A percentile compares a stretch with the other conserved stretches of the same genome.
phyloP scores from a whole-genome alignment of 2,888 invertebrate genomes.

The Ligdia adustata region DNA sequence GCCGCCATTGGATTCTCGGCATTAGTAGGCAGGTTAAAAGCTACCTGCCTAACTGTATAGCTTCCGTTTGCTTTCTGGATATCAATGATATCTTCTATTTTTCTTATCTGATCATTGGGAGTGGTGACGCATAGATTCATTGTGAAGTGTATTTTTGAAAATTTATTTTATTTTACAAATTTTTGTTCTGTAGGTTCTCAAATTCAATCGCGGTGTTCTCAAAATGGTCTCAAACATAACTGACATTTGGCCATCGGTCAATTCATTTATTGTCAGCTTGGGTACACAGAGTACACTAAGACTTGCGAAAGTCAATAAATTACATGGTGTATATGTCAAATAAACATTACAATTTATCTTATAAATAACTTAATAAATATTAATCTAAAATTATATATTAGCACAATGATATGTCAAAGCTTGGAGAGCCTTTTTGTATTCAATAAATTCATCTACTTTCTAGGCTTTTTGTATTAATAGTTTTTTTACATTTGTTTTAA shows the following conservation, averaged over 20 bases:
- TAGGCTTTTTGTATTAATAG: too few species aligned
- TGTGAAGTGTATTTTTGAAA: constrained; percentile 37
- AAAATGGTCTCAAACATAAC: constrained; percentile 38
- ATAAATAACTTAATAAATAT: too few species aligned
- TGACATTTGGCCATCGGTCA: constrained; percentile 25
- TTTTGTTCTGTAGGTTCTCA: constrained; percentile 45
- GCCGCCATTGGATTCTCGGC: constrained; percentile 52
- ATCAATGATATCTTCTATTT: constrained; percentile 77
- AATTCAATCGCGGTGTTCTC: constrained; percentile 48
- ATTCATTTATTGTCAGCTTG: too few species aligned
- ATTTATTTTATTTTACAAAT: constrained; percentile 47
- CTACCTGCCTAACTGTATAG: constrained; percentile 62
- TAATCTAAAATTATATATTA: too few species aligned
- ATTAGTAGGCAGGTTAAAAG: constrained; percentile 60
- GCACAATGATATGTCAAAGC: too few species aligned
- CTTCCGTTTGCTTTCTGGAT: constrained; percentile 73
- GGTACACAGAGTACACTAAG: too few species aligned
- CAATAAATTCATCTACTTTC: too few species aligned
- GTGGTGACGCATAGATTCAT: constrained; percentile 52
- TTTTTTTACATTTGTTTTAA: too few species aligned
- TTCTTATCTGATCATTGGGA: constrained; percentile 54
- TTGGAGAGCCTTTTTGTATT: too few species aligned
- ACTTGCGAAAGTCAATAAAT: too few species aligned
- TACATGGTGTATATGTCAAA: too few species aligned
- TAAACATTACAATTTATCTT: too few species aligned